phyloP scores from a whole-genome alignment of 2,113 vertebrate genomes.

The Sprattus sprattus region DNA sequence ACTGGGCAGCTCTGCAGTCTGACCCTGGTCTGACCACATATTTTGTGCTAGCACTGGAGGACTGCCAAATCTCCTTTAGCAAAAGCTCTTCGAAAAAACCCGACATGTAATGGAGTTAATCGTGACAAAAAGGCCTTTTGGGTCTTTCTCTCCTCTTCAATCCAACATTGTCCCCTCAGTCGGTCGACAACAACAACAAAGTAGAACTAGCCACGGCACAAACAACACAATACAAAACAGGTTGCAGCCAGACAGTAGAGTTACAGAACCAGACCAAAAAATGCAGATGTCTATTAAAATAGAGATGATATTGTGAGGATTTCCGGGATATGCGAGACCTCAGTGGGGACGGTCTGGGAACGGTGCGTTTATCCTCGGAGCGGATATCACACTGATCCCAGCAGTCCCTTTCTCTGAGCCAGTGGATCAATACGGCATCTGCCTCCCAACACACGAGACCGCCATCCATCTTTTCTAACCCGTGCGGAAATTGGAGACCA shows the following conservation, averaged over 20 bases:
- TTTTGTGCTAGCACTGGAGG: background rate
- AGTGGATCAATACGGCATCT: constrained; percentile 5
- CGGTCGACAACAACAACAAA: background rate
- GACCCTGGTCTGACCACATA: background rate
- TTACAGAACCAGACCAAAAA: background rate
- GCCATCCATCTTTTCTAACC: background rate
- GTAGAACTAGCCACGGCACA: background rate
- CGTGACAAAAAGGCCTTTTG: background rate
- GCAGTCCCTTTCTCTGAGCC: constrained; percentile 3
- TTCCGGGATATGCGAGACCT: constrained; percentile 5
- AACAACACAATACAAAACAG: background rate
- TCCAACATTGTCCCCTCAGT: background rate
- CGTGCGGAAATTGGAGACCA: background rate
- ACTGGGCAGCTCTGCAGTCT: background rate
- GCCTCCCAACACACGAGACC: background rate
- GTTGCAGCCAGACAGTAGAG: background rate
- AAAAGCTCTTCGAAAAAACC: background rate
- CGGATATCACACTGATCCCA: constrained; percentile 1
- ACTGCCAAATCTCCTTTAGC: background rate
- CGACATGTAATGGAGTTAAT: background rate
- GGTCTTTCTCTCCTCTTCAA: background rate
- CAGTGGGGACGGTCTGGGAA: constrained; percentile 5
- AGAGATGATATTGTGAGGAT: background rate
- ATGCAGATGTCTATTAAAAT: background rate
- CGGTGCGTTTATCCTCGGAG: background rate